A percentile compares a stretch with the other conserved stretches of the same genome.
These are phyloP conservation scores for Glyphotaelius pellucidus DNA, from an alignment of 2,888 invertebrate genomes.

Conservation along the genomic window DNA sequence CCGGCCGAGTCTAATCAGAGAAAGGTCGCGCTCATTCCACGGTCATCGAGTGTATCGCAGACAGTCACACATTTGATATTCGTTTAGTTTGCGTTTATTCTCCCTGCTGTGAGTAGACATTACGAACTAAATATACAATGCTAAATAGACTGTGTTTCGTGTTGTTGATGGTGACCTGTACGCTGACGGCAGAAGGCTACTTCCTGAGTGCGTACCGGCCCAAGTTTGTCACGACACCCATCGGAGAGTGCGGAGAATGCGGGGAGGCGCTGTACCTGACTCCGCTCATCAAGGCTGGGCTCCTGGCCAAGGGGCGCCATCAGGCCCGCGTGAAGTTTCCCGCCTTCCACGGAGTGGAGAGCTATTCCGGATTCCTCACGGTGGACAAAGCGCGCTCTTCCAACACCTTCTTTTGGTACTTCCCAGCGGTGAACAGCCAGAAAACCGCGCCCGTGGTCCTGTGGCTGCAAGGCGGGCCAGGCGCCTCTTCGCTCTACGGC, in stretches of 20 bases:
- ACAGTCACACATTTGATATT: background rate
- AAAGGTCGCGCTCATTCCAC: background rate
- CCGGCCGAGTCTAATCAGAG: background rate
- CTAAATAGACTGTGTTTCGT: background rate
- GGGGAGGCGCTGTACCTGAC: conserved; percentile 86
- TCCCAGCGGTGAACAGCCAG: conserved; percentile 81
- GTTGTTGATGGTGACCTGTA: background rate
- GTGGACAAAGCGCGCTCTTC: conserved; percentile 85
- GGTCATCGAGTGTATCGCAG: conserved; percentile 68
- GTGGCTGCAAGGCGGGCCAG: conserved; percentile 93
- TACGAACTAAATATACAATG: conserved; percentile 72
- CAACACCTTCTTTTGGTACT: conserved; percentile 95
- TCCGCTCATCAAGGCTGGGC: conserved; percentile 83
- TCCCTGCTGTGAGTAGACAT: background rate
- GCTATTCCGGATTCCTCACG: conserved; percentile 90
- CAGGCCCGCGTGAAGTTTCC: conserved; percentile 79
- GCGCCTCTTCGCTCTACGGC: conserved; percentile 87
- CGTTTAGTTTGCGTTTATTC: background rate
- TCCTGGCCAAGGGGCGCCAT: conserved; percentile 81
- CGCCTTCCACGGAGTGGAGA: conserved; percentile 79
- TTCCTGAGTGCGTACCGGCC: conserved; percentile 48
- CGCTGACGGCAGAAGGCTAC: conserved; percentile 67
- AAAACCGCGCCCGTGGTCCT: conserved; percentile 84
- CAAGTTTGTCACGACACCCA: background rate
- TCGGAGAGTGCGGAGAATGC: conserved; percentile 69